Evolutionary conservation across 2,113 vertebrate genomes (phyloP).

Genomic region (Passer montanus): DNA sequence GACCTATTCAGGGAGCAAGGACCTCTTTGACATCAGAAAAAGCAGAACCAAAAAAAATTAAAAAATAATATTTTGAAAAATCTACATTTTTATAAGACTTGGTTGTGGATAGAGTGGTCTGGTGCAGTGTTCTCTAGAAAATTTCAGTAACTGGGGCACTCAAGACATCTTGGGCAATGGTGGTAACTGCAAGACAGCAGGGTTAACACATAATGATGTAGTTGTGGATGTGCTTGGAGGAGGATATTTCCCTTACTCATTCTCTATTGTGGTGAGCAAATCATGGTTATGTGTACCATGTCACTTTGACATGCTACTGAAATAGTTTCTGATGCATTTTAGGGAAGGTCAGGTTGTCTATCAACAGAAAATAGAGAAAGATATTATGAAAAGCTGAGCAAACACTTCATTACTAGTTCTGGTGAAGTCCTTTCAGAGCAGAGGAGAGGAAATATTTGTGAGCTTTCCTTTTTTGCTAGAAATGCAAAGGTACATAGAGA

Average conservation of each 20-base stretch:
- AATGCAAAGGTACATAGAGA: neutral
- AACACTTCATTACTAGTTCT: neutral
- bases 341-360: neutral
- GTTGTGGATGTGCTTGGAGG: neutral
- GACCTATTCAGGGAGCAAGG: neutral
- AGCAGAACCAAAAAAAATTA: neutral
- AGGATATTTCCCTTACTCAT: neutral
- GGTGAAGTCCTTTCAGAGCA: neutral
- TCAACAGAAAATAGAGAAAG: neutral
- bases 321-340: neutral
- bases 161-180: neutral
- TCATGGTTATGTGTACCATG: neutral
- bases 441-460: neutral
- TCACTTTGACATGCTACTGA: neutral
- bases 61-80: neutral
- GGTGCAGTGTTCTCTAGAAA: neutral
- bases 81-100: neutral
- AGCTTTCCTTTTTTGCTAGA: neutral
- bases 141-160: neutral
- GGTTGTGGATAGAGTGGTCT: neutral
- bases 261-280: neutral
- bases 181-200: neutral
- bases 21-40: neutral
- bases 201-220: neutral
- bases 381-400: neutral